A percentile compares a stretch with the other conserved stretches of the same genome.
phyloP scores from a whole-genome alignment of 2,113 vertebrate genomes.

The Ptychochromis oligacanthus region DNA sequence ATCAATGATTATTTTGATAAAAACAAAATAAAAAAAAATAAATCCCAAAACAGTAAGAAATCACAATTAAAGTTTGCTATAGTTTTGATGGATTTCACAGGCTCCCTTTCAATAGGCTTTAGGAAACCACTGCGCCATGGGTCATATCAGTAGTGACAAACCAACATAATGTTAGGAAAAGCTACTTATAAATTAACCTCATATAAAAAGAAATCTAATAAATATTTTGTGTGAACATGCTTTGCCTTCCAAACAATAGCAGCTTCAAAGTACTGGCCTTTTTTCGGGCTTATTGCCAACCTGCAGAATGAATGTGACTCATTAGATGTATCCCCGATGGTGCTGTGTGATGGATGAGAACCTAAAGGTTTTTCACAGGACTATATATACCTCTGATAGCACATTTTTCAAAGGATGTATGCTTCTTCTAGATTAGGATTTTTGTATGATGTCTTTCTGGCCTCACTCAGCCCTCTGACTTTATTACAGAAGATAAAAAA shows the following conservation, averaged over 20 bases:
- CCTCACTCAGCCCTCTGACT: slow-evolving; percentile 18
- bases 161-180: neutral
- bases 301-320: neutral
- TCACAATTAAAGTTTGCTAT: too few relatives aligned
- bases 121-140: neutral
- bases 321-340: neutral
- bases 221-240: neutral
- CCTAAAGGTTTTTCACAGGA: neutral
- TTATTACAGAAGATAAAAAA: slow-evolving; percentile 39
- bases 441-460: neutral
- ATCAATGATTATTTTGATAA: neutral
- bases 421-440: slow-evolving; percentile 7
- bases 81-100: too few relatives aligned
- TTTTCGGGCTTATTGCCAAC: neutral
- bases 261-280: neutral
- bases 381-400: neutral
- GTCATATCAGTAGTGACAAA: neutral
- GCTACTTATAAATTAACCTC: neutral
- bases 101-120: too few relatives aligned
- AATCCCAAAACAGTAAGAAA: neutral
- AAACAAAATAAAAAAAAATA: neutral
- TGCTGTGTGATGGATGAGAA: neutral
- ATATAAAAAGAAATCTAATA: neutral
- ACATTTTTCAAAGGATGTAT: slow-evolving; percentile 2
- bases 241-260: neutral